A percentile compares a stretch with the other conserved stretches of the same genome.
Conservation (phyloP, 2,888 invertebrate species). For the Leptinotarsa rubiginosa region DNA sequence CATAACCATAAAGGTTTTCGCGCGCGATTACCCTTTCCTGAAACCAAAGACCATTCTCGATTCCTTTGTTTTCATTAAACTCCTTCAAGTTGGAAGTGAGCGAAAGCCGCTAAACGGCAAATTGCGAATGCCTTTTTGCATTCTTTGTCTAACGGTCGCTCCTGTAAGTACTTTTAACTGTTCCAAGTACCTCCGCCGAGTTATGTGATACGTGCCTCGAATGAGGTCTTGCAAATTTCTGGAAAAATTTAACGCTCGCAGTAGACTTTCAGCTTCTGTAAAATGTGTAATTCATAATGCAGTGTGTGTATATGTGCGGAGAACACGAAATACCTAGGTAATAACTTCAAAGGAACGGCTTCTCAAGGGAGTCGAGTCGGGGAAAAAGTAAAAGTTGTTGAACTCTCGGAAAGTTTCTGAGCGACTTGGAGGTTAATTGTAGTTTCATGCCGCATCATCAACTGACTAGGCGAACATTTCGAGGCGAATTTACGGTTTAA, state of each 20-base stretch:
- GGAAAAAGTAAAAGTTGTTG: not conserved
- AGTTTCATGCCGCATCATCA: constrained; percentile 7
- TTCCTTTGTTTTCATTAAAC: constrained; percentile 15
- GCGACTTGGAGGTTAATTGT: constrained; percentile 8
- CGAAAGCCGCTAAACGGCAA: not conserved
- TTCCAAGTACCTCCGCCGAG: not conserved
- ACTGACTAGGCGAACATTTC: not conserved
- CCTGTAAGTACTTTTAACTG: not conserved
- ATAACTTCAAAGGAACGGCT: constrained; percentile 13
- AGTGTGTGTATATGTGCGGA: not conserved
- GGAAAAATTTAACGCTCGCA: not conserved
- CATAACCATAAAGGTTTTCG: constrained; percentile 8
- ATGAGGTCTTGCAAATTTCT: not conserved
- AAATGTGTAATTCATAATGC: constrained; percentile 1
- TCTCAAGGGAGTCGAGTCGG: not conserved
- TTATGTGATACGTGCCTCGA: constrained; percentile 11
- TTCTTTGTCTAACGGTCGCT: constrained; percentile 3
- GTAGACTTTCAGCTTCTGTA: constrained; percentile 2
- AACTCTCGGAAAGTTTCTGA: constrained; percentile 6
- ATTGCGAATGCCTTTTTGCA: constrained; percentile 10
- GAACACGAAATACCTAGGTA: constrained; percentile 10
- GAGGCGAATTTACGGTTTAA: not conserved
- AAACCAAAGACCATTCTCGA: not conserved
- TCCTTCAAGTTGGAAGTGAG: not conserved
- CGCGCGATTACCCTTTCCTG: not conserved